A percentile compares a stretch with the other conserved stretches of the same genome.
Evolutionary conservation across 2,888 invertebrate genomes (phyloP).

Genomic region (Lottia scabra): DNA sequence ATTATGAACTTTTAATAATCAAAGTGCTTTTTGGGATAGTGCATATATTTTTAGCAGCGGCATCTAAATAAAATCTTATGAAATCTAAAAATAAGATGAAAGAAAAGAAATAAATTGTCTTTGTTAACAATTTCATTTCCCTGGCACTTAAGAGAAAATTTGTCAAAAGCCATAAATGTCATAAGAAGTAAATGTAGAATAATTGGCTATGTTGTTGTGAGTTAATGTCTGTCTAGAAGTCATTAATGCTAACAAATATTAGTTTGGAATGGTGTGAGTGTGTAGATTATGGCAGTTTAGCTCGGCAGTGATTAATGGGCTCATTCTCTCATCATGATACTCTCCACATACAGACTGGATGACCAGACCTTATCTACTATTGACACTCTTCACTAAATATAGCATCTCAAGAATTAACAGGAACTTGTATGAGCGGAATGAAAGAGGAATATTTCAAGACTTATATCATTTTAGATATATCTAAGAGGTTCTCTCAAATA

Average conservation of each 20-base stretch:
- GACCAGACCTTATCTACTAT: slow-evolving; percentile 1
- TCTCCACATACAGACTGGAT: not conserved
- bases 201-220: slow-evolving; percentile 2
- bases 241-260: slow-evolving; percentile 5
- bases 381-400: not conserved
- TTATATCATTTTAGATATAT: not conserved
- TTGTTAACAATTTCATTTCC: slow-evolving; percentile 4
- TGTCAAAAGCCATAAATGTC: slow-evolving; percentile 6
- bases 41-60: too few species aligned
- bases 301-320: slow-evolving; percentile 5
- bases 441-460: not conserved
- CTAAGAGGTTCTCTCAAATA: too few species aligned
- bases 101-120: not conserved
- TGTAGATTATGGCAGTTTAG: slow-evolving; percentile 3
- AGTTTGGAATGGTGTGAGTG: slow-evolving; percentile 4
- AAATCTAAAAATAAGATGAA: not conserved
- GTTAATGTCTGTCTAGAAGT: slow-evolving; percentile 7
- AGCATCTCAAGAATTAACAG: not conserved
- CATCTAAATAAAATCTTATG: too few species aligned
- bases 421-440: too few species aligned
- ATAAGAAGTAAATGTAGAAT: slow-evolving; percentile 7
- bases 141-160: not conserved
- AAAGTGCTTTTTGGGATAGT: too few species aligned
- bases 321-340: not conserved
- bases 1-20: too few species aligned